Conservation (phyloP, 37 sponge, comb jelly and placozoan genomes). For the Haliclona indistincta region DNA sequence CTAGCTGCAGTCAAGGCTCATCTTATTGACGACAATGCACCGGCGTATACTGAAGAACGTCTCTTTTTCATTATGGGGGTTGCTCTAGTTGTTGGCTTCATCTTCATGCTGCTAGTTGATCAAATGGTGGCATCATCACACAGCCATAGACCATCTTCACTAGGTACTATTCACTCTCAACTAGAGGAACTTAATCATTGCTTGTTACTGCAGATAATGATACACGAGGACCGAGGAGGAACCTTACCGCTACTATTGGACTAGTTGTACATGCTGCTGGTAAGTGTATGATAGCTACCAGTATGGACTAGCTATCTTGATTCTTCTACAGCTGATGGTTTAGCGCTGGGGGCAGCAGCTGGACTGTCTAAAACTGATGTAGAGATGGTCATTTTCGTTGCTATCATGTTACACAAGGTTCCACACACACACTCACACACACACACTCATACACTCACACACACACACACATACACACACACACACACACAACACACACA, state of each 20-base stretch:
- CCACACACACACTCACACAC: too few species aligned
- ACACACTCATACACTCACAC: too few species aligned
- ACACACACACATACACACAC: too few species aligned
- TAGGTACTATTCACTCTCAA: background rate
- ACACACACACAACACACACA: too few species aligned
- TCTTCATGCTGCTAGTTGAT: slow-evolving; percentile 94
- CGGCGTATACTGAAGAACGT: slow-evolving; percentile 15
- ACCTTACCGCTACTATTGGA: slow-evolving; percentile 91
- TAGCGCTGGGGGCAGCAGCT: slow-evolving; percentile 98
- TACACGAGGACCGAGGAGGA: too few species aligned
- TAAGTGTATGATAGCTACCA: background rate
- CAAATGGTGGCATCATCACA: slow-evolving; percentile 71
- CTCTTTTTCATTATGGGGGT: slow-evolving; percentile 76
- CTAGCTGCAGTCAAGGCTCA: too few species aligned
- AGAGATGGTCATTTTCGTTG: slow-evolving; percentile 92
- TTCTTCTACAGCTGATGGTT: slow-evolving; percentile 85
- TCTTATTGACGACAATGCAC: background rate
- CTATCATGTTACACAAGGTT: slow-evolving; percentile 99
- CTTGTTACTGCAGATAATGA: too few species aligned
- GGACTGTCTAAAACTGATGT: slow-evolving; percentile 84
- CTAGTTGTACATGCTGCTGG: slow-evolving; percentile 95
- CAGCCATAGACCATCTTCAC: slow-evolving; percentile 19
- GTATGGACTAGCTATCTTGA: background rate
- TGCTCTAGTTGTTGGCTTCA: slow-evolving; percentile 86
- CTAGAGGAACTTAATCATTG: slow-evolving; percentile 32